Evolutionary conservation across 2,888 invertebrate genomes (phyloP), one percentile per base, ranked within the genome.

Genomic region (Lithophane socia): DNA sequence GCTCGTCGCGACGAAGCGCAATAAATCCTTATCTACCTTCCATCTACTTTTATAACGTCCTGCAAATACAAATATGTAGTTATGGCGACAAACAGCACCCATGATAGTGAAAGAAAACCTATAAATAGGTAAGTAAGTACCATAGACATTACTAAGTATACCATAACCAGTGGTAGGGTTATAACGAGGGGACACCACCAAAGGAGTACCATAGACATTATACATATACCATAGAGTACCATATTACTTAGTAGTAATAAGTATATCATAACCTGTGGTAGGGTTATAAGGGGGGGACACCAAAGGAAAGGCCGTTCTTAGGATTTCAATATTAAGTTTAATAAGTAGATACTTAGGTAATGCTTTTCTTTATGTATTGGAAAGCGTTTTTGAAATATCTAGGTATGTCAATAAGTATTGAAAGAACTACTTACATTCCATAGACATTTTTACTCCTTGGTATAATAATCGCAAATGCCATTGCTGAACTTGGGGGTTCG

Each of bases 21-120:
- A 73, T 73, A 78, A 73, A 78, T 52, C n/a, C 56, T 82, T 81
- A 81, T 81, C 78, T 73, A 29, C 21, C 49, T 65, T 42, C 66
- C 21, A 77, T 75, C 81, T 44, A 49, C 37, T 52, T 80, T 72
- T 82, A 82, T 68, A 63, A 63, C 71, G 77, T 71, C 52, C 29
- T 64, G 60, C 79, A n/a, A 72, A 52, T 73, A 21, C 72, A 79
- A 79, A 64, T 49, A n/a, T n/a, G n/a, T n/a, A 78, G 52, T 49
- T 24, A 18, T 12, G 54, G 37, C 47, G 13, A 54, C 61, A n/a
- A 52, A 75, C 21, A 52, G 9, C 24, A 54, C 47, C 16, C n/a
- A 13, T 18, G 52, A 18, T n/a, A 52, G 16, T 29, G 10, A 56
- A 29, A 3, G 3, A 47, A 61, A 44, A 8, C 18, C 13, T 44